Percentiles rank a stretch among this genome's conserved stretches.
These are phyloP conservation scores for Acleris laterana DNA, from an alignment of 2,888 invertebrate species.

Conservation along the genomic window DNA sequence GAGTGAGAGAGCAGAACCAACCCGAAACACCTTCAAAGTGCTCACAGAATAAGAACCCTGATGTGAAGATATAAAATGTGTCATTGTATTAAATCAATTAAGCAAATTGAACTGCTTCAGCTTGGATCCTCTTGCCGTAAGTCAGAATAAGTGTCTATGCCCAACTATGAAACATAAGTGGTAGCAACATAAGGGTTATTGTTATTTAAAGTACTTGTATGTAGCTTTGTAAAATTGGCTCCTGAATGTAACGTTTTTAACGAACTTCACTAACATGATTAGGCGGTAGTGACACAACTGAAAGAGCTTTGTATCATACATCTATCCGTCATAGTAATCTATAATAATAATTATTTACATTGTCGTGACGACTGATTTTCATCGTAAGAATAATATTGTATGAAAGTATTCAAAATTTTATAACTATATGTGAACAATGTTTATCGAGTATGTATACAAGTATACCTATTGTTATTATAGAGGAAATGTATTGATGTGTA, in stretches of 20 bases:
- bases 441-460: constrained; percentile 71
- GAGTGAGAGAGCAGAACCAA: too few relatives aligned
- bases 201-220: too few relatives aligned
- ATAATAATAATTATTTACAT: constrained; percentile 42
- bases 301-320: constrained; percentile 64
- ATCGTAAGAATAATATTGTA: constrained; percentile 66
- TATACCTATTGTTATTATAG: constrained; percentile 55
- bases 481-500: constrained; percentile 61
- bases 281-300: constrained; percentile 36
- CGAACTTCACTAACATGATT: neutral
- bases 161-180: too few relatives aligned
- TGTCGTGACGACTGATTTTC: constrained; percentile 77
- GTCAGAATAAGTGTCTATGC: too few relatives aligned
- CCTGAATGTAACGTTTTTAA: neutral
- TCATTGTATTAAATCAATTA: too few relatives aligned
- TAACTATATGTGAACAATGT: constrained; percentile 62
- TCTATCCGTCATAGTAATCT: constrained; percentile 52
- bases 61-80: too few relatives aligned
- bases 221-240: too few relatives aligned
- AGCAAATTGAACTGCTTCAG: too few relatives aligned
- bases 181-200: too few relatives aligned
- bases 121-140: too few relatives aligned
- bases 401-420: constrained; percentile 61
- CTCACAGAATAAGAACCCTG: too few relatives aligned
- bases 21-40: too few relatives aligned